A percentile compares a stretch with the other conserved stretches of the same genome.
Conservation (phyloP, 2,888 invertebrate species). For the Thymelicus acteon region DNA sequence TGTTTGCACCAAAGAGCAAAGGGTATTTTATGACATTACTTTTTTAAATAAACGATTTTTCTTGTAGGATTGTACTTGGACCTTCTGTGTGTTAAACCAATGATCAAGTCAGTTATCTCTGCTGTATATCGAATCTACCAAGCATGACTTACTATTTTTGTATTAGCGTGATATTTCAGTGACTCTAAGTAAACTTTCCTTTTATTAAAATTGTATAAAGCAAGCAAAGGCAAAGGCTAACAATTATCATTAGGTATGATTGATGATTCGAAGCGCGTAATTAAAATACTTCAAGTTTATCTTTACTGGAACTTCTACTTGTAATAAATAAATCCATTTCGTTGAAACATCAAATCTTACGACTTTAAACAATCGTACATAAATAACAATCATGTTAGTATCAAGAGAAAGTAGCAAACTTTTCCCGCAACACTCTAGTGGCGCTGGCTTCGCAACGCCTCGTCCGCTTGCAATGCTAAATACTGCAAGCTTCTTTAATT, state of each 20-base stretch:
- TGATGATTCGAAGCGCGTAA: slow-evolving; percentile 8
- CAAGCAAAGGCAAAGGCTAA: background rate
- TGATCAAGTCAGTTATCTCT: too few relatives aligned
- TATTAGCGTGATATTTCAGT: too few relatives aligned
- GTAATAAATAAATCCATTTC: background rate
- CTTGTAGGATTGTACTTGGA: too few relatives aligned
- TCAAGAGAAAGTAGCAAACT: slow-evolving; percentile 15
- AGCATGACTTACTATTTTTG: too few relatives aligned
- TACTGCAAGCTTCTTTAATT: slow-evolving; percentile 36
- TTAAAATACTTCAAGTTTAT: background rate
- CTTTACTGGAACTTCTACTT: background rate
- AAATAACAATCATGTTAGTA: slow-evolving; percentile 13
- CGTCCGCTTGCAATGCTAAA: slow-evolving; percentile 27
- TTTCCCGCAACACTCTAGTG: slow-evolving; percentile 12
- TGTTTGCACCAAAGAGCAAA: too few relatives aligned
- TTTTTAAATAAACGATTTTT: too few relatives aligned
- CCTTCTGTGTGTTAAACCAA: too few relatives aligned
- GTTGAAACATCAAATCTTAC: slow-evolving; percentile 9
- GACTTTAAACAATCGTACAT: background rate
- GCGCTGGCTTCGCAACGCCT: slow-evolving; percentile 23
- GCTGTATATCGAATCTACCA: too few relatives aligned
- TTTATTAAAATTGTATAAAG: too few relatives aligned
- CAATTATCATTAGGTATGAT: background rate
- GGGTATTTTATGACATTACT: too few relatives aligned
- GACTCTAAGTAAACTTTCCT: too few relatives aligned